A percentile compares a stretch with the other conserved stretches of the same genome.
Conservation (phyloP, 2,113 vertebrate species). For the Grammomys surdaster region DNA sequence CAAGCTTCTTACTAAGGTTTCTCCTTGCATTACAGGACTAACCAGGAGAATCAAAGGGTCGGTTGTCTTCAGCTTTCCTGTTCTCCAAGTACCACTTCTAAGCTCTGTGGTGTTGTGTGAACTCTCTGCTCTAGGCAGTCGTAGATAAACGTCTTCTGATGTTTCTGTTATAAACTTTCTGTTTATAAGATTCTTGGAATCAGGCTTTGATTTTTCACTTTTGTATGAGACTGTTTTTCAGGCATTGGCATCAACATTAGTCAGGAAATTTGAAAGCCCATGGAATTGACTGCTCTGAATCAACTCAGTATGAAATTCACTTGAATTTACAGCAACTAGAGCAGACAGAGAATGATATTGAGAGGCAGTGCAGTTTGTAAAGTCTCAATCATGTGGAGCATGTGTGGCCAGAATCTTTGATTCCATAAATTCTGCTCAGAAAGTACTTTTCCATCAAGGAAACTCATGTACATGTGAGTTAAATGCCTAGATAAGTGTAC, state of each 20-base stretch:
- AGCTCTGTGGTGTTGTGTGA: neutral
- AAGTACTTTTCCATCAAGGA: neutral
- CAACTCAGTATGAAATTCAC: slow-evolving; percentile 11
- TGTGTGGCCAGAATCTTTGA: slow-evolving; percentile 4
- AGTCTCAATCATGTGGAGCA: neutral
- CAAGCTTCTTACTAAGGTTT: neutral
- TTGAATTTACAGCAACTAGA: slow-evolving; percentile 1
- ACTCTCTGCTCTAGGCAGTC: neutral
- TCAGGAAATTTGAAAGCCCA: slow-evolving; percentile 25
- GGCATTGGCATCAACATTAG: neutral
- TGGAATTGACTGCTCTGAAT: slow-evolving; percentile 1
- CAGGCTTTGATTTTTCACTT: neutral
- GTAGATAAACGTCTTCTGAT: neutral
- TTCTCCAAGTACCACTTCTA: neutral
- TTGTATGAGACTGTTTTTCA: slow-evolving; percentile 18
- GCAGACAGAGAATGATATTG: neutral
- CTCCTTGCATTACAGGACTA: neutral
- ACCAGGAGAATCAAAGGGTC: neutral
- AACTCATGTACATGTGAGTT: neutral
- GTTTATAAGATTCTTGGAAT: neutral
- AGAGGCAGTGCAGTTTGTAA: neutral
- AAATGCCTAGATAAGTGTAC: neutral
- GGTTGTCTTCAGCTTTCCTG: neutral
- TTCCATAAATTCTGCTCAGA: slow-evolving; percentile 59
- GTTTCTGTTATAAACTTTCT: neutral